Base-by-base conservation (phyloP, 2,113 vertebrate genomes). In the Hyperoodon ampullatus region DNA sequence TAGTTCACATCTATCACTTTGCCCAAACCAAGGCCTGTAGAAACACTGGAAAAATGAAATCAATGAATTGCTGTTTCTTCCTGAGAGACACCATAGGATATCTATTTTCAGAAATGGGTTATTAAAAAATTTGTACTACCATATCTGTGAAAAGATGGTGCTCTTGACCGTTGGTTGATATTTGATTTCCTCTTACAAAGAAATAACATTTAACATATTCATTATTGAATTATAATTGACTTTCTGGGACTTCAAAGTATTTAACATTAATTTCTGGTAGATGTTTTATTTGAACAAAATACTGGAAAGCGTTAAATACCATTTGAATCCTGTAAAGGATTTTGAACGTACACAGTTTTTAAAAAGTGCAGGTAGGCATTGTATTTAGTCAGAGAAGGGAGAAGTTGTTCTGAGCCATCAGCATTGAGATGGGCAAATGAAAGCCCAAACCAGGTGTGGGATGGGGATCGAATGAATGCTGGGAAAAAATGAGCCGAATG, bases 231-330 rank as follows among this genome's bases (percentile, higher is more conserved):
- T 85, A 65, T 50, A 80, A 89, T 86, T 63, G 35, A 58, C 60
- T 93, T 77, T 63, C 26, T 78, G 47, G 42, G 78, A 68, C 23
- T 72, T 93, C 26, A n/a, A 72, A 93, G 13, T 61, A 44, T 78
- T 85, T 78, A 63, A 65, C 12, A 44, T 68, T 86, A 89, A 72
- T 61, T n/a, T 93, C 53, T 93, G 77, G 30, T 44, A 82, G 33
- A n/a, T 42, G 58, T 50, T 81, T 78, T 95, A 44, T 68, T 81
- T 84, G 39, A 87, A 58, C 24, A 75, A 95, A 91, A 93, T 82
- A 10, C 18, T 93, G 30, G 39, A 63, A 93, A 42, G 21, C 74
- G 42, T 70, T 47, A 60, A 92, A 44, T 92, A 55, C 18, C 12
- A 83, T 19, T 44, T 68, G 39, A 68, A 55, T 55, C 68, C 81